Evolutionary conservation across 1,140 invertebrate species (phyloP), one percentile per base, ranked within the genome.

Genomic region (Medauroidea extradentata): DNA sequence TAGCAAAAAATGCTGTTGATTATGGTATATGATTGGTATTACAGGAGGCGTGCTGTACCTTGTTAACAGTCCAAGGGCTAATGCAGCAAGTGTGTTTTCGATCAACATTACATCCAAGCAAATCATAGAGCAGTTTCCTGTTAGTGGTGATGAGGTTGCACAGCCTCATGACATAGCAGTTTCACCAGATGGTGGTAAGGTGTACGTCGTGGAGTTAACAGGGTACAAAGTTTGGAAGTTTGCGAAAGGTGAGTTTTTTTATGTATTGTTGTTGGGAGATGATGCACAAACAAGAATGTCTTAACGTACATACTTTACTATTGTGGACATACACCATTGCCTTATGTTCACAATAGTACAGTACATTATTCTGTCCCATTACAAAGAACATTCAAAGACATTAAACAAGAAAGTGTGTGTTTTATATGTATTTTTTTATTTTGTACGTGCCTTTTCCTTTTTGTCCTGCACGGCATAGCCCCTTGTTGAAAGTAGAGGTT

Each of bases 101-200:
- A 76, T 90, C 50, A 83, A 86, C 68, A 75, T 85, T 50, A 71
- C 78, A 19, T 79, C 78, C 3, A 81, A 80, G 18, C 68, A 83
- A 39, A 64, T 89, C 24, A 49, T 83, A 4, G 80, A 79, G 8
- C 80, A 83, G 60, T 88, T 90, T 69, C 80, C 78, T 0, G 81
- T 85, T 11, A 72, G 73, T 16, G 73, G 75, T 41, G 61, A 73
- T 55, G 77, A 81, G 41, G 85, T 93, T 72, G 58, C 73, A 25
- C 82, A 81, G 60, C 90, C 91, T 0, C 91, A 94, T 73, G 89
- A 91, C 70, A 73, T 93, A 7, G 83, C 85, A 1, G 83, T 89
- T 0, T 79, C 81, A 3, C 64, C 74, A 0, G 83, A 91, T 75
- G 88, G 86, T 42, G 77, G 74, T 42, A 78, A 79, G 51, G 80